Conservation (phyloP, 2,888 invertebrate genomes). For the Hedya salicella region DNA sequence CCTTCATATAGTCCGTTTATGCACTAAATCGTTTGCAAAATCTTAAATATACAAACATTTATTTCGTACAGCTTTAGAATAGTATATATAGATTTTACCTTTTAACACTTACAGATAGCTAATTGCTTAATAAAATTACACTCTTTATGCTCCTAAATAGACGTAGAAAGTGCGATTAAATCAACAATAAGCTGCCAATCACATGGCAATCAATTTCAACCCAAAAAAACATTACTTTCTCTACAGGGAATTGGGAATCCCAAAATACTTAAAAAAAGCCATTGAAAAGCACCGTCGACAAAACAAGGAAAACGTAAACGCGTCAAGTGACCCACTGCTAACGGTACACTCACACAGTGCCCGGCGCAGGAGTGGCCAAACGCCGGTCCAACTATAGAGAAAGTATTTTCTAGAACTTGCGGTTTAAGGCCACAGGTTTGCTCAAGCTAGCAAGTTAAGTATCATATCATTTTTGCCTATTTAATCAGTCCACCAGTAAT, state of each 20-base stretch:
- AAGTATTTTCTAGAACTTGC: slow-evolving; percentile 18
- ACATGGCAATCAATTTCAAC: slow-evolving; percentile 17
- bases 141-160: slow-evolving; percentile 8
- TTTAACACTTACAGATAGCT: background rate
- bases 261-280: slow-evolving; percentile 25
- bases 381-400: slow-evolving; percentile 29
- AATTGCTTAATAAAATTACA: background rate
- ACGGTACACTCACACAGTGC: slow-evolving; percentile 73
- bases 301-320: slow-evolving; percentile 41
- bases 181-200: slow-evolving; percentile 27
- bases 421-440: too few species aligned
- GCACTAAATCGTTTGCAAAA: too few species aligned
- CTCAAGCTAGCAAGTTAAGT: too few species aligned
- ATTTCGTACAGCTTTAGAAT: too few species aligned
- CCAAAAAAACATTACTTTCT: slow-evolving; percentile 37
- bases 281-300: slow-evolving; percentile 31
- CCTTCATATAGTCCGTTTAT: too few species aligned
- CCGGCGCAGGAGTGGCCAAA: slow-evolving; percentile 50
- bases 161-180: slow-evolving; percentile 23
- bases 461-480: too few species aligned
- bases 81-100: too few species aligned
- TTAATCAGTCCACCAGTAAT: too few species aligned
- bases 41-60: too few species aligned
- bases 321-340: slow-evolving; percentile 67
- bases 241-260: slow-evolving; percentile 27